Evolutionary conservation across 2,113 vertebrate genomes (phyloP).

Genomic region (Stercorarius parasiticus): DNA sequence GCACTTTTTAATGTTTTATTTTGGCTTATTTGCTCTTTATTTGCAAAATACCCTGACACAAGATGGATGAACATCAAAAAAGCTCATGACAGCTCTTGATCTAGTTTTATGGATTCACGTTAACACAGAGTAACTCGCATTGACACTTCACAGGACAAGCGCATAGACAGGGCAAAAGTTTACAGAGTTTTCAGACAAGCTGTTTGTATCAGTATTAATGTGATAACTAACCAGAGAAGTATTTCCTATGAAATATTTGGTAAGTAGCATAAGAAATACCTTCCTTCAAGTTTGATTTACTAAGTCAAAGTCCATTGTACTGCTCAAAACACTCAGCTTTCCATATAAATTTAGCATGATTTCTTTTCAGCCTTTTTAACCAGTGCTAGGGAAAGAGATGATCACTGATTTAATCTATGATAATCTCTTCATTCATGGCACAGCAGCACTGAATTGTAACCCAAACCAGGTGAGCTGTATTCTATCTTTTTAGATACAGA

Average conservation of each 20-base stretch:
- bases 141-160: neutral
- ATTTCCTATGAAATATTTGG: neutral
- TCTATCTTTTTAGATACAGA: neutral
- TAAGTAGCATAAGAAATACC: neutral
- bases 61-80: neutral
- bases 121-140: fast-evolving
- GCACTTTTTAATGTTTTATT: neutral
- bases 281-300: neutral
- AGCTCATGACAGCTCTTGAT: neutral
- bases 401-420: neutral
- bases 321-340: neutral
- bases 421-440: neutral
- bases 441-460: neutral
- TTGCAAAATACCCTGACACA: neutral
- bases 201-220: neutral
- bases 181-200: neutral
- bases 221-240: neutral
- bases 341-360: neutral
- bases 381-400: neutral
- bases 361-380: neutral
- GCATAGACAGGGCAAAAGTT: neutral
- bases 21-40: neutral
- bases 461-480: neutral
- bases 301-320: neutral
- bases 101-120: neutral